phyloP scores from a whole-genome alignment of 2,888 invertebrate species.

The Drosophila tanythrix region DNA sequence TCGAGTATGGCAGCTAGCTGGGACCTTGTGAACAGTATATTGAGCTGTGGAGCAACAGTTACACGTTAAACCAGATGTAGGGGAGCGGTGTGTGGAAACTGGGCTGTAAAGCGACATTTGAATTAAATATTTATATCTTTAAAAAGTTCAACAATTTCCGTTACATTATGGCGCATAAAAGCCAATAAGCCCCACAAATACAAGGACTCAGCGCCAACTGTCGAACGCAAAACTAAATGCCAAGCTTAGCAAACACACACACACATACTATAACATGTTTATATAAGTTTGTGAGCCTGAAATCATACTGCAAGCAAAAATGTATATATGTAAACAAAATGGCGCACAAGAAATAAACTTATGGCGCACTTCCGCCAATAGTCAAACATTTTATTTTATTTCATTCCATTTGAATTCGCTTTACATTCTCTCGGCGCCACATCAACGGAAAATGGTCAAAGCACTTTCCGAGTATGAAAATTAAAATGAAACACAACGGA shows the following conservation, averaged over 20 bases:
- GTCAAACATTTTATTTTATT: slow-evolving; percentile 78
- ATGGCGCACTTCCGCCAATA: slow-evolving; percentile 78
- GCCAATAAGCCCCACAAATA: slow-evolving; percentile 66
- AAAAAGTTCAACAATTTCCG: slow-evolving; percentile 77
- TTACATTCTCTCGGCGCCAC: slow-evolving; percentile 33
- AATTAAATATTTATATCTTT: slow-evolving; percentile 76
- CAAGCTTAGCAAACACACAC: slow-evolving; percentile 7
- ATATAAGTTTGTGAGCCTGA: slow-evolving; percentile 16
- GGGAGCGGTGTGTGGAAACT: background rate
- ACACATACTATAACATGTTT: background rate
- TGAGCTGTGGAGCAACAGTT: slow-evolving; percentile 49
- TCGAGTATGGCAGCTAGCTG: background rate
- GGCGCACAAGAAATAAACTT: slow-evolving; percentile 75
- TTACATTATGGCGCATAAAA: slow-evolving; percentile 73
- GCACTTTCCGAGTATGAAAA: slow-evolving; percentile 63
- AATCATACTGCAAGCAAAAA: slow-evolving; percentile 45
- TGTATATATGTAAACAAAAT: slow-evolving; percentile 59
- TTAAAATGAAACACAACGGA: slow-evolving; percentile 77
- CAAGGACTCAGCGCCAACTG: slow-evolving; percentile 40
- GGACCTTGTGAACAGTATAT: slow-evolving; percentile 38
- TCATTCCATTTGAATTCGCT: slow-evolving; percentile 60
- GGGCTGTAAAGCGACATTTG: slow-evolving; percentile 47
- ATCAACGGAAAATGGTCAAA: slow-evolving; percentile 58
- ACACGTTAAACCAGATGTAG: background rate
- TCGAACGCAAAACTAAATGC: slow-evolving; percentile 47